A percentile compares a stretch with the other conserved stretches of the same genome.
phyloP scores from a whole-genome alignment of 2,888 invertebrate species.

The Epinotia demarniana region DNA sequence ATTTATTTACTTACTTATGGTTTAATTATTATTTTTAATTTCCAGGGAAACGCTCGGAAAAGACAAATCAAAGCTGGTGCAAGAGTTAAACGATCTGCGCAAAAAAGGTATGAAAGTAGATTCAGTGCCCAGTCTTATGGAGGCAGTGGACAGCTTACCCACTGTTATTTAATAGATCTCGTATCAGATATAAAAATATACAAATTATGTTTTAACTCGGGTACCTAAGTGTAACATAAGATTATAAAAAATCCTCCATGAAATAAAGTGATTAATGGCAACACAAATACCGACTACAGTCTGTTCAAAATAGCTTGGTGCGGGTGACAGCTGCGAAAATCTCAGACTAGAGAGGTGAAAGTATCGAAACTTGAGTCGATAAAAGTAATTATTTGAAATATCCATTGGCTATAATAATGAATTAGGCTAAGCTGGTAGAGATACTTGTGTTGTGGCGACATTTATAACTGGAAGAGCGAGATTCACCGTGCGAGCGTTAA shows the following conservation, averaged over 20 bases:
- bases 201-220: background rate
- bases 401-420: no score
- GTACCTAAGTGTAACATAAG: background rate
- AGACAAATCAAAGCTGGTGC: conserved; percentile 85
- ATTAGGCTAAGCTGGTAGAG: no score
- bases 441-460: no score
- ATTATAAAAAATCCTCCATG: background rate
- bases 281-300: background rate
- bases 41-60: conserved; percentile 86
- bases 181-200: background rate
- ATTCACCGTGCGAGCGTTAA: no score
- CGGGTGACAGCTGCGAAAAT: no score
- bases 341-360: no score
- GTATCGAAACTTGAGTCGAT: no score
- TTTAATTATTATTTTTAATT: conserved; percentile 47
- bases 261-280: background rate
- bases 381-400: no score
- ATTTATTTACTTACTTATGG: conserved; percentile 13
- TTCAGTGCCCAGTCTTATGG: conserved; percentile 85
- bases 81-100: conserved; percentile 85
- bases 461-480: no score
- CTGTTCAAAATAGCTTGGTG: no score
- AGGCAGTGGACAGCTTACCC: conserved; percentile 86
- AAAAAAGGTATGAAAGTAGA: conserved; percentile 88
- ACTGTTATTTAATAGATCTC: conserved; percentile 52